phyloP scores from a whole-genome alignment of 2,888 invertebrate genomes.

The Cephonodes hylas region DNA sequence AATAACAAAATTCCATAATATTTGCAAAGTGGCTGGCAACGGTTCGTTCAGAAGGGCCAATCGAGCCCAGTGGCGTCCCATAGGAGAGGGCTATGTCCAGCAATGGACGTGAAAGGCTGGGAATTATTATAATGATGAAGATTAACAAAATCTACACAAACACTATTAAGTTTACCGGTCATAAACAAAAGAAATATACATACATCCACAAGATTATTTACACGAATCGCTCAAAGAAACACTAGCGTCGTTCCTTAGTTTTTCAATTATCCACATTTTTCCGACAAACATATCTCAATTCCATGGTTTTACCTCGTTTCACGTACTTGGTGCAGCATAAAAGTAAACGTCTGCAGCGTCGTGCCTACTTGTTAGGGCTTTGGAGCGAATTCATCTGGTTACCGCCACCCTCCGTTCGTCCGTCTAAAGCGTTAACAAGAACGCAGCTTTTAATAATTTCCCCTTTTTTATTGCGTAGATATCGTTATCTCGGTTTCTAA shows the following conservation, averaged over 20 bases:
- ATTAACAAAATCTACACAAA: too few species aligned
- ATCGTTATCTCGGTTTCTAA: neutral
- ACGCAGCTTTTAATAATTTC: neutral
- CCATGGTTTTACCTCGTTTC: neutral
- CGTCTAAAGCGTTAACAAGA: conserved; percentile 1
- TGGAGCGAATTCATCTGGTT: conserved; percentile 6
- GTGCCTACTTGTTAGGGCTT: conserved; percentile 6
- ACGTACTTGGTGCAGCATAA: neutral
- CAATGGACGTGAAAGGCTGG: too few species aligned
- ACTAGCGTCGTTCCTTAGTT: neutral
- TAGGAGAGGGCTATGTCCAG: too few species aligned
- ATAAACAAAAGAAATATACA: too few species aligned
- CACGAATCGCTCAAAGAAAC: too few species aligned
- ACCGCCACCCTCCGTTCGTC: neutral
- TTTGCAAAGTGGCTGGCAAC: too few species aligned
- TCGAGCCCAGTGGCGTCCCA: too few species aligned
- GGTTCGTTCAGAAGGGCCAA: too few species aligned
- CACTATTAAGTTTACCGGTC: too few species aligned
- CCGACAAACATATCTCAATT: neutral
- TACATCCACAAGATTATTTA: too few species aligned
- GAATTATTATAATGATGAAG: too few species aligned
- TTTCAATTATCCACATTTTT: neutral
- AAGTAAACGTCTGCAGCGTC: conserved; percentile 1
- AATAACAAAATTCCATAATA: too few species aligned
- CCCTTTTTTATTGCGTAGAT: neutral